phyloP scores from a whole-genome alignment of 1,140 invertebrate genomes.

The Phymastichus coffea region DNA sequence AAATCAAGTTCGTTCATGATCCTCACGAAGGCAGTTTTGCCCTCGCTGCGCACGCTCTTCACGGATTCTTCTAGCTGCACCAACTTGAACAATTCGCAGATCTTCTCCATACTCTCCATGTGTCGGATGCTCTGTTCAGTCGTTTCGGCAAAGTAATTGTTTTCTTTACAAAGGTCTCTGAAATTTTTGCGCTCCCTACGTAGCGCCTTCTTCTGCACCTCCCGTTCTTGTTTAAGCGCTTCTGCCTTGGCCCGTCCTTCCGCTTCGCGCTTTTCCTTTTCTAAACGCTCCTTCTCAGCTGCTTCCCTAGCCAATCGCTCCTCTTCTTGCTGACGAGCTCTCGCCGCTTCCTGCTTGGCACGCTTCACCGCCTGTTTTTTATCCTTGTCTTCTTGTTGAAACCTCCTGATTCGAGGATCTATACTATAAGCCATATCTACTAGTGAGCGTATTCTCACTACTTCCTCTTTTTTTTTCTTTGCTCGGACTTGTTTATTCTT shows the following conservation, averaged over 20 bases:
- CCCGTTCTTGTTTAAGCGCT: conserved; percentile 82
- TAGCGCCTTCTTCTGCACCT: conserved; percentile 78
- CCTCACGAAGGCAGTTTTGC: conserved; percentile 65
- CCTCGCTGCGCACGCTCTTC: conserved; percentile 67
- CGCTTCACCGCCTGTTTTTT: conserved; percentile 85
- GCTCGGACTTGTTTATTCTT: conserved; percentile 90
- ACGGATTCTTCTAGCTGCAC: conserved; percentile 76
- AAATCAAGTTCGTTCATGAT: conserved; percentile 71
- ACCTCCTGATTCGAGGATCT: conserved; percentile 89
- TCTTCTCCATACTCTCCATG: conserved; percentile 87
- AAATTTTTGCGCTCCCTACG: conserved; percentile 86
- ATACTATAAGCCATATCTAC: conserved; percentile 93
- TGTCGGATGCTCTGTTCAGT: conserved; percentile 76
- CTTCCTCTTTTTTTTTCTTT: conserved; percentile 96
- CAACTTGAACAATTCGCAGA: conserved; percentile 78
- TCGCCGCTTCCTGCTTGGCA: conserved; percentile 86
- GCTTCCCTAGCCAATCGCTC: conserved; percentile 71
- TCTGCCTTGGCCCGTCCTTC: conserved; percentile 78
- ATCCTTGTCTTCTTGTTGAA: conserved; percentile 93
- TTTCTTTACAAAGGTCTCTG: conserved; percentile 78
- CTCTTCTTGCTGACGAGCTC: conserved; percentile 81
- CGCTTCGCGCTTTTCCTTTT: conserved; percentile 81
- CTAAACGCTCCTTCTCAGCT: conserved; percentile 64
- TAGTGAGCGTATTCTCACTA: conserved; percentile 80
- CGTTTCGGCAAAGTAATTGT: conserved; percentile 79